Evolutionary conservation across 2,113 vertebrate species (phyloP), one percentile per base, ranked within the genome.

Genomic region (Tetrao urogallus): DNA sequence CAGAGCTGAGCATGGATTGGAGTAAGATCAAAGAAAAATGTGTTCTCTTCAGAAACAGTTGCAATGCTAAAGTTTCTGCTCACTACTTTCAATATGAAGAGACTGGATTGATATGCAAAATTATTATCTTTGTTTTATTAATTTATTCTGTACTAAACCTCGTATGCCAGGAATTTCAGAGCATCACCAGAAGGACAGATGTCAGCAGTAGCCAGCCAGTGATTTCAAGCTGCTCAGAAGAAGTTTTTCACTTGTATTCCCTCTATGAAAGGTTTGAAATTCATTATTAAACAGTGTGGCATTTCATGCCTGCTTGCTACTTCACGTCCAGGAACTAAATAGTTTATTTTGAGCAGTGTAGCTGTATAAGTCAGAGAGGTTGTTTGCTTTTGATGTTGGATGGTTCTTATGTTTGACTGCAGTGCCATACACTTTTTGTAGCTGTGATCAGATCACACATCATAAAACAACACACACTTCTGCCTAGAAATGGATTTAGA

Each of bases 371-470:
- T 67, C 92, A 96, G 64, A 70, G 64, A 45, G n/a, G 48, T 74
- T 86, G 48, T 45, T 95, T 75, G 91, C 74, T 90, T 90, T 92
- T 94, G 82, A 91, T 88, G 88, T 80, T 81, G 90, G 82, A 80
- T 80, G 36, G 65, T 91, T 95, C 84, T 48, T 94, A 61, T 6
- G 3, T 90, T 92, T 34, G 70, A 82, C 78, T 71, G 78, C 70
- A 57, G 79, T 72, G 75, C 71, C 89, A 85, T 80, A 67, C 95
- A 79, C 73, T 85, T 48, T 86, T 86, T 89, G 63, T 88, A 82
- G 93, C 93, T 97, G 80, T 92, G 95, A 93, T 95, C 93, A 95
- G 58, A 70, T 95, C 87, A 90, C 96, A 96, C 73, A 10, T 42
- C 63, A 72, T 96, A 93, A 97, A 97, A 75, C 10, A 84, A 47